phyloP scores from a whole-genome alignment of 2,797 vertebrate genomes.

The Euthynnus affinis region DNA sequence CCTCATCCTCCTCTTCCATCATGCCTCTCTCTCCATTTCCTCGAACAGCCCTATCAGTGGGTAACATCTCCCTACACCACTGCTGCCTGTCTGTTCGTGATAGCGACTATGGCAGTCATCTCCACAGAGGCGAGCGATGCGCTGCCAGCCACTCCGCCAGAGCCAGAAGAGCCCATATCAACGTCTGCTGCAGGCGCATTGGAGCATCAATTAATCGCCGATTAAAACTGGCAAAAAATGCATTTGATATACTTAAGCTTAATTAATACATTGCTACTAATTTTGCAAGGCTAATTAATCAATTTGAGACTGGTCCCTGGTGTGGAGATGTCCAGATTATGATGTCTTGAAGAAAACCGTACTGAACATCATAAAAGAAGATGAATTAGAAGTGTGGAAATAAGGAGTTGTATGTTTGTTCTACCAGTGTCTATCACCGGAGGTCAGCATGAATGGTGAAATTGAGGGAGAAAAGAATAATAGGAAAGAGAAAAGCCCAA shows the following conservation, averaged over 20 bases:
- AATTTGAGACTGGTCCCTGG: constrained; percentile 73
- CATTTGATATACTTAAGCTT: constrained; percentile 80
- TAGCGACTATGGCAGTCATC: constrained; percentile 67
- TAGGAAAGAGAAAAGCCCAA: constrained; percentile 8
- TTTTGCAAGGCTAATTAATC: constrained; percentile 83
- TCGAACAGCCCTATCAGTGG: constrained; percentile 71
- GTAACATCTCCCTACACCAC: constrained; percentile 77
- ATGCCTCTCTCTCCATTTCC: constrained; percentile 63
- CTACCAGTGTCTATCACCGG: constrained; percentile 22
- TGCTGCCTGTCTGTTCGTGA: constrained; percentile 73
- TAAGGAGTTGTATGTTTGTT: constrained; percentile 41
- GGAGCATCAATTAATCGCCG: constrained; percentile 81
- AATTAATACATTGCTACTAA: constrained; percentile 85
- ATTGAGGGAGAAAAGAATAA: not conserved
- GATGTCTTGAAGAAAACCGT: constrained; percentile 52
- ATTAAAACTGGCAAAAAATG: constrained; percentile 78
- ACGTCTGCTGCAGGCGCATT: constrained; percentile 70
- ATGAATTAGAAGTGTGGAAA: constrained; percentile 46
- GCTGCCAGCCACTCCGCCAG: constrained; percentile 70
- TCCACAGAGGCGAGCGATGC: constrained; percentile 65
- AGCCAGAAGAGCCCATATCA: constrained; percentile 77
- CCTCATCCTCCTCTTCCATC: constrained; percentile 60
- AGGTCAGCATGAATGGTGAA: constrained; percentile 16
- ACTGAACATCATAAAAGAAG: constrained; percentile 39
- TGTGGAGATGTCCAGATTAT: constrained; percentile 71